A percentile compares a stretch with the other conserved stretches of the same genome.
These are phyloP conservation scores for Mallotus villosus DNA, from an alignment of 2,797 vertebrate species.

Conservation along the genomic window DNA sequence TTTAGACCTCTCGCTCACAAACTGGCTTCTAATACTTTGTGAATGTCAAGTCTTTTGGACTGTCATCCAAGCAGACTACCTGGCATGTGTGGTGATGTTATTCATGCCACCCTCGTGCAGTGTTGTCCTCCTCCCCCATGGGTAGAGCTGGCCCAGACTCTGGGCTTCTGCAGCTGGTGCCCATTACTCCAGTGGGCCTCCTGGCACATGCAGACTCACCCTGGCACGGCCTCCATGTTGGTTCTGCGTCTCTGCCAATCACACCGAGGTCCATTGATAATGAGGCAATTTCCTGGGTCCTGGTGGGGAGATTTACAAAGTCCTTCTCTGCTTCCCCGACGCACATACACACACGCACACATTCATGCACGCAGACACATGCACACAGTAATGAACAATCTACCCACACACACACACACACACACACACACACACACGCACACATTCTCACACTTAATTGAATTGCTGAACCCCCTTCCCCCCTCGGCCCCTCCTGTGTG, in stretches of 20 bases:
- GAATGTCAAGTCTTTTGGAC: too few species aligned
- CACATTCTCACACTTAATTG: conserved; percentile 2
- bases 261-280: conserved; percentile 40
- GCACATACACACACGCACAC: conserved; percentile 20
- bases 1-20: background rate
- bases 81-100: conserved; percentile 9
- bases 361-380: background rate
- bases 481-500: background rate
- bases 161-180: conserved; percentile 30
- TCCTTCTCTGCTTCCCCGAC: conserved; percentile 25
- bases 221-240: conserved; percentile 33
- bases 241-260: conserved; percentile 30
- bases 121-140: conserved; percentile 3
- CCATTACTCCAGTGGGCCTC: conserved; percentile 26
- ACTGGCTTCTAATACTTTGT: background rate
- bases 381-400: too few species aligned
- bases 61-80: background rate
- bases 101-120: conserved; percentile 8
- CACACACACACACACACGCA: background rate
- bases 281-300: conserved; percentile 42
- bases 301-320: conserved; percentile 41
- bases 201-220: conserved; percentile 23
- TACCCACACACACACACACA: background rate
- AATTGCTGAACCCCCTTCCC: background rate
- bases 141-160: conserved; percentile 7